Percentiles rank a stretch among this genome's conserved stretches.
Conservation (phyloP, 2,888 invertebrate genomes). For the Nomada fucata region DNA sequence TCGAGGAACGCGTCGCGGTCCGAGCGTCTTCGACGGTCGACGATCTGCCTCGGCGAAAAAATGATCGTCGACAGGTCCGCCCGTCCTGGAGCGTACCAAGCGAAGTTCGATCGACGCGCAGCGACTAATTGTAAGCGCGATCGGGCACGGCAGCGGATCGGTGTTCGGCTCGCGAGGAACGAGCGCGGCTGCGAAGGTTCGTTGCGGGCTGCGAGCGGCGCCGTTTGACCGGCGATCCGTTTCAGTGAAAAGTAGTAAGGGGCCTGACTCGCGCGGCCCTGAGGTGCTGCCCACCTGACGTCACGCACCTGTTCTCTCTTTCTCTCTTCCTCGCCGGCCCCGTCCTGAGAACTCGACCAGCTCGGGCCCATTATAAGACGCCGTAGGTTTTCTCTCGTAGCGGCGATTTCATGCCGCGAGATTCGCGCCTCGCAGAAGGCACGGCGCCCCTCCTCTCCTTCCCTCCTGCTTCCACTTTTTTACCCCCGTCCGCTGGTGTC, state of each 20-base stretch:
- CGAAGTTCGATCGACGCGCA: background rate
- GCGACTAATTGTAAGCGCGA: background rate
- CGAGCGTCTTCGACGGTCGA: too few species aligned
- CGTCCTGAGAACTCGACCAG: conserved; percentile 76
- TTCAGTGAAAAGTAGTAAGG: conserved; percentile 70
- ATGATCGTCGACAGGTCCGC: too few species aligned
- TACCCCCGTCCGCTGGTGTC: conserved; percentile 12
- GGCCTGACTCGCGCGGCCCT: conserved; percentile 77
- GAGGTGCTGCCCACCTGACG: conserved; percentile 83
- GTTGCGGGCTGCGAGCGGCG: conserved; percentile 44
- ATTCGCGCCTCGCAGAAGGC: conserved; percentile 72
- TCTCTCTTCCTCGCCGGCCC: conserved; percentile 63
- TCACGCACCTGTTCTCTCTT: conserved; percentile 83
- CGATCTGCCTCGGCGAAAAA: too few species aligned
- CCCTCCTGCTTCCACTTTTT: conserved; percentile 55
- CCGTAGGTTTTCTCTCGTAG: conserved; percentile 73
- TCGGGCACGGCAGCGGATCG: background rate
- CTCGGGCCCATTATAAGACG: conserved; percentile 76
- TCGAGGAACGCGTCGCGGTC: too few species aligned
- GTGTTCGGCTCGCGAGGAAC: conserved; percentile 12
- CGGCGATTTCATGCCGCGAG: conserved; percentile 74
- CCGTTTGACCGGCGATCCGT: conserved; percentile 71
- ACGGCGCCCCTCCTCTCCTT: conserved; percentile 57
- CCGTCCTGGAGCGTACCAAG: too few species aligned
- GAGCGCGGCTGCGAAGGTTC: conserved; percentile 26